Evolutionary conservation across 2,888 invertebrate genomes (phyloP), one percentile per base, ranked within the genome.

Genomic region (Protophormia terraenovae): DNA sequence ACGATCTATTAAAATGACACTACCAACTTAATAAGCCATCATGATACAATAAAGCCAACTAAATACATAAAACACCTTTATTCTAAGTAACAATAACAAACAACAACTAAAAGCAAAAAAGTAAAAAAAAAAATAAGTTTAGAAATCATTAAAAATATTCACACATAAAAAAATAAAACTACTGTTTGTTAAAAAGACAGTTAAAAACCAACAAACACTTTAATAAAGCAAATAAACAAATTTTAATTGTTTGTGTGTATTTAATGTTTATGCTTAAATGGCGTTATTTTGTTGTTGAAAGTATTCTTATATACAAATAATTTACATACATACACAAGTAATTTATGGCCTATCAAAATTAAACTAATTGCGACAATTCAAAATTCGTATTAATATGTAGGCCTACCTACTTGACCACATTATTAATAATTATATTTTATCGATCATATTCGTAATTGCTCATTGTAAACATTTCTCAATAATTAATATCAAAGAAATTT

Each of bases 341-440:
- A 62, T 79, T 86, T 66, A 83, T 76, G 45, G 14, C 27, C 83
- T 41, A 84, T 86, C 60, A 78, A 79, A 62, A 72, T 19, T 53
- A 69, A 79, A 35, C 53, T 79, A 86, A 81, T 86, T 82, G 71
- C 50, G n/a, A 62, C 60, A 79, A 80, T 85, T 84, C 83, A 85
- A 83, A 73, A 50, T 5, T 29, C 60, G 14, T 53, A n/a, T 53
- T 35, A 10, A 12, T 41, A 12, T 41, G 41, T n/a, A n/a, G n/a
- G n/a, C n/a, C n/a, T n/a, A n/a, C n/a, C n/a, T n/a, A n/a, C n/a
- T n/a, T n/a, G n/a, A n/a, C n/a, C n/a, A n/a, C n/a, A n/a, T n/a
- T n/a, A n/a, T n/a, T n/a, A n/a, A n/a, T n/a, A n/a, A n/a, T n/a
- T n/a, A n/a, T n/a, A n/a, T n/a, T n/a, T n/a, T n/a, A n/a, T n/a